Evolutionary conservation across 64 coral and sea anemone species (phyloP).

Genomic region (Acropora yongei): DNA sequence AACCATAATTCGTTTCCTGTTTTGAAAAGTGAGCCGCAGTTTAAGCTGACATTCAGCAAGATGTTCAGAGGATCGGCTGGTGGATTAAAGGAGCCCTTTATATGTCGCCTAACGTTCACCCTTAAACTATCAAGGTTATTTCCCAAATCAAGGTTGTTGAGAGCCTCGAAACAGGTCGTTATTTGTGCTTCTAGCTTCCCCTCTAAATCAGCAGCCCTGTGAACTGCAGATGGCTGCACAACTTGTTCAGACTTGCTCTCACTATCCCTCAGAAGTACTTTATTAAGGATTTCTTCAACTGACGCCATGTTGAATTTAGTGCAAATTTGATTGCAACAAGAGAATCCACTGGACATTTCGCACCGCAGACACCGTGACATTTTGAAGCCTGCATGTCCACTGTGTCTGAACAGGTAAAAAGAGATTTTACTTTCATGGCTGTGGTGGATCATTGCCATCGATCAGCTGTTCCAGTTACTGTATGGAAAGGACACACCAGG

Average conservation of each 20-base stretch:
- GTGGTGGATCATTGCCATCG: neutral
- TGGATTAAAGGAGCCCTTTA: conserved; percentile 63
- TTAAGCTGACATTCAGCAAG: conserved; percentile 47
- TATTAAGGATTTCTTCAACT: too few relatives aligned
- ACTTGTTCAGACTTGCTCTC: too few relatives aligned
- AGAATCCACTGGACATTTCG: too few relatives aligned
- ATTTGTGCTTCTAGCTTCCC: conserved; percentile 2
- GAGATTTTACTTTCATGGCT: too few relatives aligned
- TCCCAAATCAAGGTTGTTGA: conserved; percentile 50
- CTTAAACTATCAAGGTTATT: conserved; percentile 46
- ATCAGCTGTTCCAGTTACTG: conserved; percentile 1
- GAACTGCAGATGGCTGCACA: too few relatives aligned
- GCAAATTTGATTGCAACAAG: too few relatives aligned
- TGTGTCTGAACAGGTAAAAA: too few relatives aligned
- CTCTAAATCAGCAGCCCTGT: neutral
- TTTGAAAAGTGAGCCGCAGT: conserved; percentile 19
- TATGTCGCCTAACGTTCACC: conserved; percentile 22
- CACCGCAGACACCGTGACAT: too few relatives aligned
- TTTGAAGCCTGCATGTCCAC: too few relatives aligned
- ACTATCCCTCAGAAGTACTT: too few relatives aligned
- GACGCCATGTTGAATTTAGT: too few relatives aligned
- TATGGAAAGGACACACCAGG: conserved; percentile 6
- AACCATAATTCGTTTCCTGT: conserved; percentile 39
- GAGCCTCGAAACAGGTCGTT: conserved; percentile 41
- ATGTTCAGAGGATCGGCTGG: conserved; percentile 58